Evolutionary conservation across 2,797 vertebrate genomes (phyloP).

Genomic region (Sciurus carolinensis): DNA sequence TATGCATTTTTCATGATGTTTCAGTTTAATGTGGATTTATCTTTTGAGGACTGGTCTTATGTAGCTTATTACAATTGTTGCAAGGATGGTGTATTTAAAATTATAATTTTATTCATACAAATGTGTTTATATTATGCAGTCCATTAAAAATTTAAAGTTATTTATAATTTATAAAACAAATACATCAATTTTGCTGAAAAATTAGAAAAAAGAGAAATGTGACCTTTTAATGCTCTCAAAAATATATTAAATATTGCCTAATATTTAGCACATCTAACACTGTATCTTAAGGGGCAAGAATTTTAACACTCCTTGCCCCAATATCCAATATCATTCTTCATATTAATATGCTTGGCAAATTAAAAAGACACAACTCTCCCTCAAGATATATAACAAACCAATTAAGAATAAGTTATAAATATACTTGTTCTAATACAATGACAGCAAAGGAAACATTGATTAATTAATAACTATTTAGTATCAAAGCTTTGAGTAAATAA

Average conservation of each 20-base stretch:
- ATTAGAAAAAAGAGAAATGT: slow-evolving; percentile 64
- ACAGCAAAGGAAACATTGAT: slow-evolving; percentile 60
- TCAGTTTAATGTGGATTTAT: slow-evolving; percentile 83
- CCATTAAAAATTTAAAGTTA: slow-evolving; percentile 83
- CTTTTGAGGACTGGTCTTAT: slow-evolving; percentile 70
- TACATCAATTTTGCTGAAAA: slow-evolving; percentile 74
- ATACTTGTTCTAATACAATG: slow-evolving; percentile 53
- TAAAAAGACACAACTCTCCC: slow-evolving; percentile 46
- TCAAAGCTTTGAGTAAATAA: slow-evolving; percentile 55
- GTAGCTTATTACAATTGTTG: slow-evolving; percentile 64
- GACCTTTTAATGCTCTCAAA: slow-evolving; percentile 51
- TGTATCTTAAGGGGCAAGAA: slow-evolving; percentile 30
- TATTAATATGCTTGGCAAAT: slow-evolving; percentile 60
- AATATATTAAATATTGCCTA: slow-evolving; percentile 60
- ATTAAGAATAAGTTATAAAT: slow-evolving; percentile 69
- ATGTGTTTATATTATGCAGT: slow-evolving; percentile 77
- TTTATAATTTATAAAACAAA: slow-evolving; percentile 83
- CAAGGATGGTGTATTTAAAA: slow-evolving; percentile 76
- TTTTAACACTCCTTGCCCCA: slow-evolving; percentile 37
- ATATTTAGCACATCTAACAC: slow-evolving; percentile 5
- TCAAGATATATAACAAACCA: slow-evolving; percentile 64
- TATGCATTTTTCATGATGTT: slow-evolving; percentile 82
- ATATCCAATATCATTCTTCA: slow-evolving; percentile 58
- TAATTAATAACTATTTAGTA: slow-evolving; percentile 64
- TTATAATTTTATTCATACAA: slow-evolving; percentile 81